Percentiles rank a stretch among this genome's conserved stretches.
These are phyloP conservation scores for Malacoctenus gilli DNA, from an alignment of 2,797 vertebrate genomes.

Conservation along the genomic window DNA sequence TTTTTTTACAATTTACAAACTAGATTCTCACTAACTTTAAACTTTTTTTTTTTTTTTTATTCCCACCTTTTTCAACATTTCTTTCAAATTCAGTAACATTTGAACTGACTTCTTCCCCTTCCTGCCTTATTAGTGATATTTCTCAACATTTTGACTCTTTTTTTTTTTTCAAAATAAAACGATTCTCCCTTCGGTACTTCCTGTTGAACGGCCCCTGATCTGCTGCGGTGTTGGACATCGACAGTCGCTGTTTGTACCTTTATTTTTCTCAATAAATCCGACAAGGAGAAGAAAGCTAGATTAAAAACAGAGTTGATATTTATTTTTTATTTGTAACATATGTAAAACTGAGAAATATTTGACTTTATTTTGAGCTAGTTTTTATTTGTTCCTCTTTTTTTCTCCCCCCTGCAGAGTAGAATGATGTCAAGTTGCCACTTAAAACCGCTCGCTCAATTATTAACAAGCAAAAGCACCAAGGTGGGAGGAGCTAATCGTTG, in stretches of 20 bases:
- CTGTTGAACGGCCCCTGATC: too few relatives aligned
- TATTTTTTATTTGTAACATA: slow-evolving; percentile 80
- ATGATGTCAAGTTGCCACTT: slow-evolving; percentile 75
- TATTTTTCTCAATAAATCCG: slow-evolving; percentile 64
- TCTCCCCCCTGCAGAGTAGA: slow-evolving; percentile 52
- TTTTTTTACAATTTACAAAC: too few relatives aligned
- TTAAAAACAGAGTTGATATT: slow-evolving; percentile 73
- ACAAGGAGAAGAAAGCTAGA: slow-evolving; percentile 50
- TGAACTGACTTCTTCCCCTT: too few relatives aligned
- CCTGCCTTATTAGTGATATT: too few relatives aligned
- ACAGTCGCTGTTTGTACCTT: slow-evolving; percentile 53
- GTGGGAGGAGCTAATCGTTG: slow-evolving; percentile 19
- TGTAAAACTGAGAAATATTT: slow-evolving; percentile 75
- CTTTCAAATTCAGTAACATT: too few relatives aligned
- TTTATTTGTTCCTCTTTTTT: slow-evolving; percentile 14
- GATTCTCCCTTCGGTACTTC: too few relatives aligned
- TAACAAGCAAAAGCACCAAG: slow-evolving; percentile 51
- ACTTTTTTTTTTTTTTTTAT: too few relatives aligned
- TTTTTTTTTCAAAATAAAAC: too few relatives aligned
- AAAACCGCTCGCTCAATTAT: slow-evolving; percentile 57
- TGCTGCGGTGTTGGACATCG: too few relatives aligned
- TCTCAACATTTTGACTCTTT: too few relatives aligned
- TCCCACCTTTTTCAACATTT: too few relatives aligned
- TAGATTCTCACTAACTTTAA: too few relatives aligned
- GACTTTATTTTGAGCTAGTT: slow-evolving; percentile 69